These are phyloP conservation scores for Steinernema scapterisci DNA, from an alignment of 2,888 invertebrate genomes.

Conservation along the genomic window DNA sequence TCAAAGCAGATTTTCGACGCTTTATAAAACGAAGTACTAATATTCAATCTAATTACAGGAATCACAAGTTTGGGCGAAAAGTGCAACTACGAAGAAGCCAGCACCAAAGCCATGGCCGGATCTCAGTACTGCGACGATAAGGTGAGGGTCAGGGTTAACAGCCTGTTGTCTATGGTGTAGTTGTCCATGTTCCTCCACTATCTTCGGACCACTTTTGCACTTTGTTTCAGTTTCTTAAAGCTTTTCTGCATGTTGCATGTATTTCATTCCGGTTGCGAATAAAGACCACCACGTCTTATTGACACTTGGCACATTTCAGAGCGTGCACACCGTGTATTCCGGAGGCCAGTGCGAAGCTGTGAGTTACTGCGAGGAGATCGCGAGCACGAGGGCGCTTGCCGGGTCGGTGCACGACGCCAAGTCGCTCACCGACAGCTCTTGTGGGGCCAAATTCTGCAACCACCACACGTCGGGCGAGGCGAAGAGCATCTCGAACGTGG, in stretches of 20 bases:
- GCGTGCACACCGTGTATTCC: constrained; percentile 61
- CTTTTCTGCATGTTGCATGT: constrained; percentile 15
- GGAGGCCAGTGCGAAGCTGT: constrained; percentile 51
- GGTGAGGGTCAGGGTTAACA: constrained; percentile 44
- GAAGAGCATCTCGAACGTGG: not conserved
- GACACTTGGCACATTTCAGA: constrained; percentile 44
- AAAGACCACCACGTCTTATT: not conserved
- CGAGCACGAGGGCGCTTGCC: constrained; percentile 53
- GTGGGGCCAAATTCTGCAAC: constrained; percentile 34
- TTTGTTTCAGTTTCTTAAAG: not conserved
- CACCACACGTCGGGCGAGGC: not conserved
- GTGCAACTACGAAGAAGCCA: constrained; percentile 71
- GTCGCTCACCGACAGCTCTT: constrained; percentile 48
- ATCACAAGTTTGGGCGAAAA: constrained; percentile 49
- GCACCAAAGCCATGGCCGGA: constrained; percentile 80
- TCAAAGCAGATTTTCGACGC: no score
- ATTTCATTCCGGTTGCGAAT: not conserved
- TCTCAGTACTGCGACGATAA: constrained; percentile 71
- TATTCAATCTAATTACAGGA: constrained; percentile 33
- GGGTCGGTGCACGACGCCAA: constrained; percentile 61
- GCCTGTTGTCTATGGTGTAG: not conserved
- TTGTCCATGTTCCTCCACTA: not conserved
- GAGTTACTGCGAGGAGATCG: constrained; percentile 56
- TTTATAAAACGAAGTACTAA: no score
- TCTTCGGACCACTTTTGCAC: not conserved